Percentiles rank a stretch among this genome's conserved stretches.
These are phyloP conservation scores for Bombyx mori DNA, from an alignment of 1,140 invertebrate species.

Conservation along the genomic window ASM3026992v2 NC_085133.1:1996501-1997000, in stretches of 20 bases:
- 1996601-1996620: slow-evolving; percentile 97
- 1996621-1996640: slow-evolving; percentile 97
- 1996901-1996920: no score
- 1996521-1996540: slow-evolving; percentile 95
- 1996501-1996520: slow-evolving; percentile 96
- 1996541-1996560: slow-evolving; percentile 97
- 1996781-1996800: no score
- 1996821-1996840: neutral
- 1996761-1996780: no score
- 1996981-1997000: no score
- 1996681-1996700: neutral
- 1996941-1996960: no score
- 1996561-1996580: slow-evolving; percentile 96
- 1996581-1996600: slow-evolving; percentile 92
- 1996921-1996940: no score
- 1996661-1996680: neutral
- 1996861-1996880: no score
- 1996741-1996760: no score
- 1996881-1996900: no score
- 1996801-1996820: no score
- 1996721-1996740: neutral
- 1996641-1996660: slow-evolving; percentile 68
- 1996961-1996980: no score
- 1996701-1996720: neutral
- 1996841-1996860: no score